A percentile compares a stretch with the other conserved stretches of the same genome.
phyloP scores from a whole-genome alignment of 2,113 vertebrate genomes.

The Trichomycterus rosablanca region DNA sequence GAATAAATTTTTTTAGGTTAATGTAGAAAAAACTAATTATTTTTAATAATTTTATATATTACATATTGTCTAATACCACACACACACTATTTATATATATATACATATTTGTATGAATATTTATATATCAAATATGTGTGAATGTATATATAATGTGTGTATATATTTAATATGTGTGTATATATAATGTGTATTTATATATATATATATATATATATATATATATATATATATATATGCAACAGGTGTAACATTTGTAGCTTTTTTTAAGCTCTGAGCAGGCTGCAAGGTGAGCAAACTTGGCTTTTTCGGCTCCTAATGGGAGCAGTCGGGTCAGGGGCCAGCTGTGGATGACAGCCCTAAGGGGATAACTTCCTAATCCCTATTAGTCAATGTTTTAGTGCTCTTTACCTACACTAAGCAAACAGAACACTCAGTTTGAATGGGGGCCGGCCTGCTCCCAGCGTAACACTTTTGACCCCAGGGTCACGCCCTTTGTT shows the following conservation, averaged over 20 bases:
- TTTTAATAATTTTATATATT: too few relatives aligned
- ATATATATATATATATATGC: too few relatives aligned
- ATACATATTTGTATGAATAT: too few relatives aligned
- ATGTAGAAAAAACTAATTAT: too few relatives aligned
- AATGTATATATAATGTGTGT: too few relatives aligned
- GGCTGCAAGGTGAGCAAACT: constrained; percentile 25
- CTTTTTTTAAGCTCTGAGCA: background rate
- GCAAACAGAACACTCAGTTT: constrained; percentile 80
- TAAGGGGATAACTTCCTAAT: constrained; percentile 73
- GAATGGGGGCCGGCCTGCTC: constrained; percentile 76
- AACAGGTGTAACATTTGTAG: background rate
- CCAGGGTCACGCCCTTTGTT: constrained; percentile 85
- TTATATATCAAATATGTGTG: too few relatives aligned
- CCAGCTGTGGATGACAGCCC: constrained; percentile 68
- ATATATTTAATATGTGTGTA: too few relatives aligned
- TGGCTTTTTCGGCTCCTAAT: constrained; percentile 56
- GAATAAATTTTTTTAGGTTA: too few relatives aligned
- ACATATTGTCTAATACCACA: too few relatives aligned
- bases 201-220: too few relatives aligned
- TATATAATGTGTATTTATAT: too few relatives aligned
- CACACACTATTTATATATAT: too few relatives aligned
- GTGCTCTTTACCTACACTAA: constrained; percentile 76
- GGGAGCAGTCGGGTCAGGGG: constrained; percentile 58
- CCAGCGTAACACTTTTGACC: constrained; percentile 83
- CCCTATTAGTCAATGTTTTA: constrained; percentile 74